These are phyloP conservation scores for Onchidella celtica DNA, from an alignment of 2,888 invertebrate species.

Conservation along the genomic window DNA sequence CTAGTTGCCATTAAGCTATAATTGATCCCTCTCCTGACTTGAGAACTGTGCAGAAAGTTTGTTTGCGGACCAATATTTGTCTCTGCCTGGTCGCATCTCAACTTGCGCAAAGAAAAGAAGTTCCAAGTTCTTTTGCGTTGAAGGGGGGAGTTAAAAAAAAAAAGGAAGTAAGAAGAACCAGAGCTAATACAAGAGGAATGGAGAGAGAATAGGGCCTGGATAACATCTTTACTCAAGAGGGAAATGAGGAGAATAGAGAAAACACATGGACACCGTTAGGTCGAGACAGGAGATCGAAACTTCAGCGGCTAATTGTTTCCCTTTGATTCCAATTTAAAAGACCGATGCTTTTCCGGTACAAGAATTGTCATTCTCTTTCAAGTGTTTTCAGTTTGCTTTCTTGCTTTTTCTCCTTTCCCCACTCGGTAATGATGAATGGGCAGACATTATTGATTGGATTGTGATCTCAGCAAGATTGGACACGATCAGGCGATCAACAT, in stretches of 20 bases:
- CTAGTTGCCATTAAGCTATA: slow-evolving; percentile 43
- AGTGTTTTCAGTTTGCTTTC: no score
- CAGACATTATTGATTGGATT: neutral
- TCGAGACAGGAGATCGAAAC: slow-evolving; percentile 7
- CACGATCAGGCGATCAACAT: neutral
- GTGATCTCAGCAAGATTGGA: neutral
- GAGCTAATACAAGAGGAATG: neutral
- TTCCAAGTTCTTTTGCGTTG: neutral
- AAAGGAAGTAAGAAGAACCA: no score
- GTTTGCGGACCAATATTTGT: slow-evolving; percentile 42
- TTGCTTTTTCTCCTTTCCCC: neutral
- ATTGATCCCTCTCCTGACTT: slow-evolving; percentile 43
- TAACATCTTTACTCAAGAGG: slow-evolving; percentile 8
- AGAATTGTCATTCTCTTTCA: neutral
- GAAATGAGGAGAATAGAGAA: neutral
- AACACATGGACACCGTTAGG: slow-evolving; percentile 4
- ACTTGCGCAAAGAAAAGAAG: slow-evolving; percentile 32
- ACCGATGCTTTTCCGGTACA: neutral
- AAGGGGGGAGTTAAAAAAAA: neutral
- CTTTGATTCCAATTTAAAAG: slow-evolving; percentile 8
- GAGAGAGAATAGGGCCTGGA: neutral
- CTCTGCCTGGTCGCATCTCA: slow-evolving; percentile 33
- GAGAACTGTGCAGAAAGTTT: slow-evolving; percentile 38
- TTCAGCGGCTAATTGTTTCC: slow-evolving; percentile 31
- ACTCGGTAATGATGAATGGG: neutral